Conservation (phyloP, 1,140 invertebrate species). For the Stegodyphus mimosarum region DNA sequence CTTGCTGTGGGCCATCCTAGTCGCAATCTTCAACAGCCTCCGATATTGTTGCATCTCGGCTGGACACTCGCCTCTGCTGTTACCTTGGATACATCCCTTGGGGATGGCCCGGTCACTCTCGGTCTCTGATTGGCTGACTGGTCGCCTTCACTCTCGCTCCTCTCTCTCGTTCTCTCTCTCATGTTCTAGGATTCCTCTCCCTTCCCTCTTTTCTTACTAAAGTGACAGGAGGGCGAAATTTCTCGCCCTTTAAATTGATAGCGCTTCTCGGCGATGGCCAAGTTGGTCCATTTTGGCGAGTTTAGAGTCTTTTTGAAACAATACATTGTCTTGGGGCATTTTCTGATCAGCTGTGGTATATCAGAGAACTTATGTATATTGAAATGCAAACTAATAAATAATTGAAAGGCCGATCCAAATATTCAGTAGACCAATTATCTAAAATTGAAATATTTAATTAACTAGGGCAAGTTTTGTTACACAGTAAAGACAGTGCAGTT, state of each 20-base stretch:
- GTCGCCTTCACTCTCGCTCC: slow-evolving; percentile 24
- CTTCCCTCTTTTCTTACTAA: not conserved
- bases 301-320: slow-evolving; percentile 25
- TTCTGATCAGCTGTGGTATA: too few species aligned
- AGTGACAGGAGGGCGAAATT: slow-evolving; percentile 58
- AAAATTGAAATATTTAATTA: too few species aligned
- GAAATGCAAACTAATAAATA: too few species aligned
- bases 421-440: too few species aligned
- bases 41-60: slow-evolving; percentile 56
- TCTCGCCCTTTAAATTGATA: slow-evolving; percentile 57
- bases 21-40: slow-evolving; percentile 52
- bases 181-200: not conserved
- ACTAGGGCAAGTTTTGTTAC: too few species aligned
- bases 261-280: not conserved
- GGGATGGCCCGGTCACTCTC: slow-evolving; percentile 57
- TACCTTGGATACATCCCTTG: slow-evolving; percentile 60
- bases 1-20: slow-evolving; percentile 12
- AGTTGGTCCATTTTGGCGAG: slow-evolving; percentile 45
- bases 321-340: too few species aligned
- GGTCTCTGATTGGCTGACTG: slow-evolving; percentile 54
- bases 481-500: too few species aligned
- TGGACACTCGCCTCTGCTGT: slow-evolving; percentile 19
- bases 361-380: too few species aligned
- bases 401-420: too few species aligned
- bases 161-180: slow-evolving; percentile 24